A percentile compares a stretch with the other conserved stretches of the same genome.
These are phyloP conservation scores for Rhinophrynus dorsalis DNA, from an alignment of 2,797 vertebrate species.

Conservation along the genomic window DNA sequence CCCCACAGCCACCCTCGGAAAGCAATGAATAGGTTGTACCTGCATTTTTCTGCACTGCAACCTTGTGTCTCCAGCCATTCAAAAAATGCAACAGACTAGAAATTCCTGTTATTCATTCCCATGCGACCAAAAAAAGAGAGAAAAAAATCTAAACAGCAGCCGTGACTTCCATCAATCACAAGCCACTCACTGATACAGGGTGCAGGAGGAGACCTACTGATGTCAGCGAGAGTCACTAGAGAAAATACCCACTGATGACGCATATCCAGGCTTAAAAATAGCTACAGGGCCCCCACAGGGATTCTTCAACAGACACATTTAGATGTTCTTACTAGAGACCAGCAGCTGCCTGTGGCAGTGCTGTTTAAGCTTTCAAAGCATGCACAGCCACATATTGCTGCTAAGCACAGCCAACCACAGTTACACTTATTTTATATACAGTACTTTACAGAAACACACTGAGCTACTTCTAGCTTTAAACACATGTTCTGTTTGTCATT, in stretches of 20 bases:
- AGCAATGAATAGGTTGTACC: constrained; percentile 77
- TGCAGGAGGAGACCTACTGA: constrained; percentile 97
- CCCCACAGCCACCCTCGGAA: constrained; percentile 23
- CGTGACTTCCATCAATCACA: constrained; percentile 90
- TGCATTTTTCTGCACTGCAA: constrained; percentile 77
- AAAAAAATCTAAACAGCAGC: constrained; percentile 72
- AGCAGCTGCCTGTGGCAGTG: constrained; percentile 64
- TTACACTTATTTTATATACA: neutral
- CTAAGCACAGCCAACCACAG: neutral
- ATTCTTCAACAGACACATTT: constrained; percentile 98
- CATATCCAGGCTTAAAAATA: constrained; percentile 99
- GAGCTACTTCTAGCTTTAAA: no score
- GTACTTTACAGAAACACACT: neutral
- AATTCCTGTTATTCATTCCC: constrained; percentile 82
- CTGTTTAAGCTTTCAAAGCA: constrained; percentile 67
- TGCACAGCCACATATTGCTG: constrained; percentile 68
- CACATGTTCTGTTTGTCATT: no score
- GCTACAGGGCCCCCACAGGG: constrained; percentile 90
- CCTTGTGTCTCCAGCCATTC: constrained; percentile 80
- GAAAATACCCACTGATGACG: constrained; percentile 99
- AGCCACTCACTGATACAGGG: constrained; percentile 86
- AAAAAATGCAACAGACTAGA: constrained; percentile 80
- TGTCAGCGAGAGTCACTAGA: constrained; percentile 98
- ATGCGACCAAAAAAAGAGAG: constrained; percentile 62
- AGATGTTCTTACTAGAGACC: constrained; percentile 86